phyloP scores from a whole-genome alignment of 2,888 invertebrate species.

The Tipula confusa region DNA sequence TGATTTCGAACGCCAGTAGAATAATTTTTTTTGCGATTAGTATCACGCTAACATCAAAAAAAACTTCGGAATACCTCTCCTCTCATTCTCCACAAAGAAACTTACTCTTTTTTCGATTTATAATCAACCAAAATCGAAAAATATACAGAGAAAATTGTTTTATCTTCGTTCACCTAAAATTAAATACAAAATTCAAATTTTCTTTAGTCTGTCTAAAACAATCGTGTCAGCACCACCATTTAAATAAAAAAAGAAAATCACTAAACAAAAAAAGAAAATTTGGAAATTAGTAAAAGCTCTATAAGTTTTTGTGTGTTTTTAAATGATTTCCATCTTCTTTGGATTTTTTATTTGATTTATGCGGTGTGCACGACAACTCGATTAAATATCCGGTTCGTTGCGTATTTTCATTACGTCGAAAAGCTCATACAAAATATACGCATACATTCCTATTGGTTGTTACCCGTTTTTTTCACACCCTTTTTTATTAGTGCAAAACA shows the following conservation, averaged over 20 bases:
- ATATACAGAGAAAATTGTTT: neutral
- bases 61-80: neutral
- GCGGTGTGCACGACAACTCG: neutral
- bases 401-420: neutral
- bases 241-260: neutral
- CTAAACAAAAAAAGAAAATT: neutral
- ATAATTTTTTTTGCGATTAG: neutral
- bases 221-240: neutral
- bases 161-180: neutral
- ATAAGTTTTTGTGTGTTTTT: neutral
- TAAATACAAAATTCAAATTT: neutral
- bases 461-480: slow-evolving; percentile 25
- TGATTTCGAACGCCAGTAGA: neutral
- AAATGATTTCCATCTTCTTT: neutral
- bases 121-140: neutral
- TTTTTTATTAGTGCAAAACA: slow-evolving; percentile 3
- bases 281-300: neutral
- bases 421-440: neutral
- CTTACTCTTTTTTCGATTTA: neutral
- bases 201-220: slow-evolving; percentile 8
- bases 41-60: neutral
- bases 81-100: neutral
- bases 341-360: neutral
- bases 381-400: neutral
- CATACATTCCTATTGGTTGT: slow-evolving; percentile 13